Conservation (phyloP, 2,797 vertebrate species). For the Parambassis ranga region DNA sequence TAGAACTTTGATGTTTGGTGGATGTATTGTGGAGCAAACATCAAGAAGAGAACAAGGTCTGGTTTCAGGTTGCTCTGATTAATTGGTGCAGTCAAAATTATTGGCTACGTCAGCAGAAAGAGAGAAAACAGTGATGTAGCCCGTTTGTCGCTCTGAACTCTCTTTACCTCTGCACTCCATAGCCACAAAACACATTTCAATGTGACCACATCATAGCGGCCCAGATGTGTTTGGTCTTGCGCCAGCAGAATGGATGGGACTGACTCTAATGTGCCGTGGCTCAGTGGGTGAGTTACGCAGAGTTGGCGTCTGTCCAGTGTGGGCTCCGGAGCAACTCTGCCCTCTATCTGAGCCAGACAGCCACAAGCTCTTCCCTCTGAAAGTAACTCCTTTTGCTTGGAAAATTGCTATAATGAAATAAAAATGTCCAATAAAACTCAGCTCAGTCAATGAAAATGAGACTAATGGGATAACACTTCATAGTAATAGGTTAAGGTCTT, state of each 20-base stretch:
- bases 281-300: conserved; percentile 1
- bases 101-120: conserved; percentile 26
- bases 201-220: conserved; percentile 31
- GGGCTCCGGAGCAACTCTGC: conserved; percentile 33
- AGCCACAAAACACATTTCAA: conserved; percentile 30
- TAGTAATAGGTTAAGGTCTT: neutral
- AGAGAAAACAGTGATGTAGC: conserved; percentile 27
- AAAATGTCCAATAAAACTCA: neutral
- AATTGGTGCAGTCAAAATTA: conserved; percentile 16
- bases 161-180: conserved; percentile 10
- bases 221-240: conserved; percentile 42
- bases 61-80: conserved; percentile 6
- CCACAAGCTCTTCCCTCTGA: conserved; percentile 1
- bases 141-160: conserved; percentile 14
- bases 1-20: too few relatives aligned
- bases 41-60: neutral
- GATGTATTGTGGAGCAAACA: too few relatives aligned
- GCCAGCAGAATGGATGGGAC: conserved; percentile 33
- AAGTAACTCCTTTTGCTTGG: neutral
- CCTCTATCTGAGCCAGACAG: conserved; percentile 28
- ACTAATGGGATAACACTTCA: neutral
- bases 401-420: neutral
- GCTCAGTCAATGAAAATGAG: neutral
- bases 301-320: conserved; percentile 17
- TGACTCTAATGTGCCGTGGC: conserved; percentile 12